Conservation (phyloP, 1,140 invertebrate genomes). For the Neodiprion lecontei region DNA sequence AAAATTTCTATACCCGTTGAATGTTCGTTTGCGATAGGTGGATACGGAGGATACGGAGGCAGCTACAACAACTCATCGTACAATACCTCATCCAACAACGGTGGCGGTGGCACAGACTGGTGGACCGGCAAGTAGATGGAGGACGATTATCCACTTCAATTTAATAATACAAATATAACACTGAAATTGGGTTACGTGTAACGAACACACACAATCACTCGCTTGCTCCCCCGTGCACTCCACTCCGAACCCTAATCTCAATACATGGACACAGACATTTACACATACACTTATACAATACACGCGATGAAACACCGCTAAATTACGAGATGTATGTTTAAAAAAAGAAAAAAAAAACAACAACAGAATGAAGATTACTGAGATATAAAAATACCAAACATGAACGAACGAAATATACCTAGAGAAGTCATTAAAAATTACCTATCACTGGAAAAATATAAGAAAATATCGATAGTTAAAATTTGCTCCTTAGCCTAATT, state of each 20-base stretch:
- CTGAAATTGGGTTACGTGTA: slow-evolving; percentile 60
- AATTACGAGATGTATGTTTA: neutral
- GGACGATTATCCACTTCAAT: slow-evolving; percentile 46
- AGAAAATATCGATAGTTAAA: neutral
- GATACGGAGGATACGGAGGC: slow-evolving; percentile 52
- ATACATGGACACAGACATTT: neutral
- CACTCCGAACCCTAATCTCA: neutral
- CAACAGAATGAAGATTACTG: neutral
- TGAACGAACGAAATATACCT: neutral
- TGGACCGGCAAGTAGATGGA: slow-evolving; percentile 44
- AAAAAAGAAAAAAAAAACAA: neutral
- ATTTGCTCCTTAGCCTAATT: neutral
- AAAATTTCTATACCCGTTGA: too few species aligned
- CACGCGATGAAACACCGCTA: neutral
- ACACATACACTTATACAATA: neutral
- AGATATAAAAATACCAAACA: neutral
- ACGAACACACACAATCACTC: slow-evolving; percentile 48
- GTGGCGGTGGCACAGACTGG: slow-evolving; percentile 52
- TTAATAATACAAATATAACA: slow-evolving; percentile 53
- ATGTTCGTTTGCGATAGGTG: slow-evolving; percentile 25
- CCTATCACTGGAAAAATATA: neutral
- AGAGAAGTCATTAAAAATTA: neutral
- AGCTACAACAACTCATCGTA: slow-evolving; percentile 52
- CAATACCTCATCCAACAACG: slow-evolving; percentile 53
- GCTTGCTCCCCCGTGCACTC: slow-evolving; percentile 24